phyloP scores from a whole-genome alignment of 2,888 invertebrate species.

The Pterostichus niger region DNA sequence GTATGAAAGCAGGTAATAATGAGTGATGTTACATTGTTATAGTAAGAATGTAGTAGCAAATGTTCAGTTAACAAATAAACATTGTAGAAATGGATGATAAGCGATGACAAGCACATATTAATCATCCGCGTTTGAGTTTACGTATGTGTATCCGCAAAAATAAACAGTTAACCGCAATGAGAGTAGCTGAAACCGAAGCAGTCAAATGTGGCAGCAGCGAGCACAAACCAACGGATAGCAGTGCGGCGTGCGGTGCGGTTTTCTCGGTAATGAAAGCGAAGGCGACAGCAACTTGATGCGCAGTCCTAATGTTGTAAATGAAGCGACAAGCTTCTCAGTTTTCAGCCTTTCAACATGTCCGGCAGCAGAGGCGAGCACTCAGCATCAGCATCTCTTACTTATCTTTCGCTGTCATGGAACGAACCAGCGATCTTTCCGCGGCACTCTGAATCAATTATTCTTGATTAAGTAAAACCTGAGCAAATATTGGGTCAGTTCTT shows the following conservation, averaged over 20 bases:
- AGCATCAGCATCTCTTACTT: neutral
- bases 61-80: conserved; percentile 27
- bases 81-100: conserved; percentile 19
- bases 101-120: conserved; percentile 33
- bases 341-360: conserved; percentile 13
- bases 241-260: neutral
- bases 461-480: conserved; percentile 64
- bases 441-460: conserved; percentile 60
- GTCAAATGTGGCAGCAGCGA: neutral
- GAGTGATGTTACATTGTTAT: conserved; percentile 7
- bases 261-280: neutral
- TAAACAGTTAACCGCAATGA: conserved; percentile 29
- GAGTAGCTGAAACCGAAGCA: neutral
- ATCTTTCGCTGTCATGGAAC: no score
- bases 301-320: conserved; percentile 16
- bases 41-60: conserved; percentile 6
- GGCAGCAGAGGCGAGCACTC: neutral
- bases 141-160: neutral
- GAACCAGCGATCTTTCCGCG: no score
- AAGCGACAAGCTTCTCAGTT: conserved; percentile 39
- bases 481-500: conserved; percentile 66
- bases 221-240: neutral
- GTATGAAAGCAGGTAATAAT: no score
- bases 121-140: conserved; percentile 11
- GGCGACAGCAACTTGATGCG: conserved; percentile 16